Conservation (phyloP, 2,888 invertebrate species). For the Xestia ashworthii region DNA sequence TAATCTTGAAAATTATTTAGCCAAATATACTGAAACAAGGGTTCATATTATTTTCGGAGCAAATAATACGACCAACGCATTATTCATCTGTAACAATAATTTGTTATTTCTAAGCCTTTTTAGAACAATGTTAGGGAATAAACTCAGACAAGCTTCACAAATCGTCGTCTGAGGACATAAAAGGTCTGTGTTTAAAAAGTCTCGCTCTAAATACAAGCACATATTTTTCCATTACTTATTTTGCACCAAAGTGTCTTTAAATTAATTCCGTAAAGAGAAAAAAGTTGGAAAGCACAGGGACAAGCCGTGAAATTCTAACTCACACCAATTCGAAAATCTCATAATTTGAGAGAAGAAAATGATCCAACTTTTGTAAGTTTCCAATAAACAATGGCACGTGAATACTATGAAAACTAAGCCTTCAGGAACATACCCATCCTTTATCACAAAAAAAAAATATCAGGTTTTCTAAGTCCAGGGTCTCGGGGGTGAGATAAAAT, state of each 20-base stretch:
- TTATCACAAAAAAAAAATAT: conserved; percentile 10
- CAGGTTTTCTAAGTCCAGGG: conserved; percentile 5
- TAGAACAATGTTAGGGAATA: not conserved
- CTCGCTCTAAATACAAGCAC: not conserved
- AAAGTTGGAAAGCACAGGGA: not conserved
- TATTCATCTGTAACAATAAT: conserved; percentile 19
- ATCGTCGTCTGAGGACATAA: not conserved
- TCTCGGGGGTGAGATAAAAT: conserved; percentile 51
- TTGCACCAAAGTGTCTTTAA: not conserved
- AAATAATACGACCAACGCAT: conserved; percentile 8
- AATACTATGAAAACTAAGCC: not conserved
- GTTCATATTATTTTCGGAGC: conserved; percentile 13
- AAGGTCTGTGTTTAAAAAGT: not conserved
- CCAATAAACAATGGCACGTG: not conserved
- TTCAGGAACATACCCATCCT: not conserved
- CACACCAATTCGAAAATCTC: not conserved
- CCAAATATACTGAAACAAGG: not conserved
- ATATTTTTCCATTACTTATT: not conserved
- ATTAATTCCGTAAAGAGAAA: not conserved
- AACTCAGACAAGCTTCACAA: not conserved
- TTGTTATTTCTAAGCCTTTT: conserved; percentile 11
- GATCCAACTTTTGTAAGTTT: not conserved
- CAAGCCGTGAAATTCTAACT: not conserved
- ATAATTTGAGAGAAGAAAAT: not conserved
- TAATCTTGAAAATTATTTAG: conserved; percentile 18